phyloP scores from a whole-genome alignment of 2,113 vertebrate species.

The Tympanuchus pallidicinctus region DNA sequence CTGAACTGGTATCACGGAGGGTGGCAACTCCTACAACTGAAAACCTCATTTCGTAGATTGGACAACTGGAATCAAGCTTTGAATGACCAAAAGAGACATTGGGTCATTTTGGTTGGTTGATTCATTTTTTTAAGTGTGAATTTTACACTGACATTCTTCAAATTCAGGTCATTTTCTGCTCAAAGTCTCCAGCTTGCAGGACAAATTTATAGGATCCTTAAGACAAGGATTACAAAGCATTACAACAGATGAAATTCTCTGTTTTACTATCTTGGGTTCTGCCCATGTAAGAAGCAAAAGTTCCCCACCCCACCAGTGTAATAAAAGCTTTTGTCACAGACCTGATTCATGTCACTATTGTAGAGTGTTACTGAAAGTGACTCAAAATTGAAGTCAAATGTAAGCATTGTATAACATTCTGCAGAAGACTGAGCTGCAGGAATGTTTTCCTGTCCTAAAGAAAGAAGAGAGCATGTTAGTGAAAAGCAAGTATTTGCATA shows the following conservation, averaged over 20 bases:
- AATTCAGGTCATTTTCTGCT: neutral
- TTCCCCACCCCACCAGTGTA: neutral
- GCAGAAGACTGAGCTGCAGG: conserved; percentile 23
- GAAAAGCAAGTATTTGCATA: neutral
- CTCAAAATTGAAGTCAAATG: conserved; percentile 91
- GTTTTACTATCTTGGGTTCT: neutral
- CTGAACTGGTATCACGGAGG: neutral
- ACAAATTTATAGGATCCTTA: neutral
- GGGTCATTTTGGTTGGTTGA: neutral
- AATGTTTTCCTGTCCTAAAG: conserved; percentile 17
- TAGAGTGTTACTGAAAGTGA: conserved; percentile 90
- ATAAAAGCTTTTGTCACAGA: conserved; percentile 59
- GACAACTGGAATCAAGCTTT: neutral
- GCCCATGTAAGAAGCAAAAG: neutral
- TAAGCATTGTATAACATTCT: conserved; percentile 75
- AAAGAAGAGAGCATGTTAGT: neutral
- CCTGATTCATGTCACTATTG: conserved; percentile 81
- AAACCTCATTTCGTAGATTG: neutral
- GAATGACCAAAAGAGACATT: neutral
- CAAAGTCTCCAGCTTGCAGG: neutral
- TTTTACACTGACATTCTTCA: neutral
- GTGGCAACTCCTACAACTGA: neutral
- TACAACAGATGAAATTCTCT: rapidly evolving
- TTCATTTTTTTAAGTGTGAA: neutral
- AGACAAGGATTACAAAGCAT: neutral